Evolutionary conservation across 2,797 vertebrate species (phyloP).

Genomic region (Tadarida brasiliensis): DNA sequence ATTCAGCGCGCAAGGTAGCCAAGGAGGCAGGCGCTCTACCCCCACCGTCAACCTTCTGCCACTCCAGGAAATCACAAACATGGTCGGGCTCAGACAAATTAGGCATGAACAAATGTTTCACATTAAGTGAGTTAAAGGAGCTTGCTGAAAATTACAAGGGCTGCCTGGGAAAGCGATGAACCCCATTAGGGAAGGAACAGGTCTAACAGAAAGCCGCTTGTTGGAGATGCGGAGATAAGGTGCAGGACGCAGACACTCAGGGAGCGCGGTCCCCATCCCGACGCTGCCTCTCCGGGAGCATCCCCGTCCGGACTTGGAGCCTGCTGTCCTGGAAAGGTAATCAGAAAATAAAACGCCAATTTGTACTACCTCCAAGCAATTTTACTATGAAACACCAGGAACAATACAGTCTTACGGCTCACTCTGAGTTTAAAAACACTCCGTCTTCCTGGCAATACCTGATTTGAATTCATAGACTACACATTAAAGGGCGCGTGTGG

Average conservation of each 20-base stretch:
- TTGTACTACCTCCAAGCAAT: neutral
- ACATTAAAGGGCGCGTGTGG: neutral
- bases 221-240: slow-evolving; percentile 48
- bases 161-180: slow-evolving; percentile 85
- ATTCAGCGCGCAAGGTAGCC: slow-evolving; percentile 81
- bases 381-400: slow-evolving; percentile 4
- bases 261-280: neutral
- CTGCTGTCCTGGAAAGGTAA: neutral
- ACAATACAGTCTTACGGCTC: neutral
- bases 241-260: neutral
- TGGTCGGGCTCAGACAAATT: slow-evolving; percentile 86
- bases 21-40: slow-evolving; percentile 81
- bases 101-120: slow-evolving; percentile 88
- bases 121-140: slow-evolving; percentile 88
- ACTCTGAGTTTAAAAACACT: slow-evolving; percentile 19
- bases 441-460: neutral
- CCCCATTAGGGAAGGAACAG: slow-evolving; percentile 82
- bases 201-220: slow-evolving; percentile 72
- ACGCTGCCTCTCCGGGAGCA: neutral
- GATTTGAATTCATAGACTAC: slow-evolving; percentile 51
- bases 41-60: slow-evolving; percentile 85
- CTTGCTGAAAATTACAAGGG: slow-evolving; percentile 87
- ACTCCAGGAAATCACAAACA: slow-evolving; percentile 86
- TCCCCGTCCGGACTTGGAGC: neutral
- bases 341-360: slow-evolving; percentile 48